These are phyloP conservation scores for Smutsia gigantea DNA, from an alignment of 2,797 vertebrate species.

Conservation along the genomic window DNA sequence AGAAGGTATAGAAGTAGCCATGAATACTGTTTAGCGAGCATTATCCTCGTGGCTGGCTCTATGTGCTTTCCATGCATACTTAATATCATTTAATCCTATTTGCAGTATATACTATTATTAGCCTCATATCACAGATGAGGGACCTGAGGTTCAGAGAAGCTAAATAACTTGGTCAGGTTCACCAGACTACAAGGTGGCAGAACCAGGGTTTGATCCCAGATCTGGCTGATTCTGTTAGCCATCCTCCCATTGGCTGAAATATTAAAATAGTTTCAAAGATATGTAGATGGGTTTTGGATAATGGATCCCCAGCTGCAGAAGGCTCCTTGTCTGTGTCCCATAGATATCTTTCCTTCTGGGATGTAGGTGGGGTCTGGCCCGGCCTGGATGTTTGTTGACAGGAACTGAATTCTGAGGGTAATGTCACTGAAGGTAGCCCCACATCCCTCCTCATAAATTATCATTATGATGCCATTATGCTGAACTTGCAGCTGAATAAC, in stretches of 20 bases:
- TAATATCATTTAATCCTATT: neutral
- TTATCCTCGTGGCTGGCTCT: neutral
- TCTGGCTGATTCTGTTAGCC: neutral
- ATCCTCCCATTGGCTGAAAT: neutral
- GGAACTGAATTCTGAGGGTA: neutral
- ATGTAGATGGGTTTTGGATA: neutral
- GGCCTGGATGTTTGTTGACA: neutral
- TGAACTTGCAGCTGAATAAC: constrained; percentile 1
- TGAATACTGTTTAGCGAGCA: neutral
- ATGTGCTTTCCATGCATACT: neutral
- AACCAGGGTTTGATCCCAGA: neutral
- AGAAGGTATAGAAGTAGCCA: neutral
- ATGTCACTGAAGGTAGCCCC: neutral
- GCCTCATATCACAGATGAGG: neutral
- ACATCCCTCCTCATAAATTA: neutral
- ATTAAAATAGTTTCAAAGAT: neutral
- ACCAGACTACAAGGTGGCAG: neutral
- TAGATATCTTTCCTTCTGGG: neutral
- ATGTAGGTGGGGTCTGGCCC: neutral
- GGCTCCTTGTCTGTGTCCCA: neutral
- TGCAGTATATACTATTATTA: neutral
- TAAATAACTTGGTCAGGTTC: neutral
- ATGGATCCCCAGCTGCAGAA: neutral
- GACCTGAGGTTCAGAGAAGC: neutral
- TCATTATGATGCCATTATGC: neutral